phyloP scores from a whole-genome alignment of 2,797 vertebrate genomes.

The Pitangus sulphuratus region DNA sequence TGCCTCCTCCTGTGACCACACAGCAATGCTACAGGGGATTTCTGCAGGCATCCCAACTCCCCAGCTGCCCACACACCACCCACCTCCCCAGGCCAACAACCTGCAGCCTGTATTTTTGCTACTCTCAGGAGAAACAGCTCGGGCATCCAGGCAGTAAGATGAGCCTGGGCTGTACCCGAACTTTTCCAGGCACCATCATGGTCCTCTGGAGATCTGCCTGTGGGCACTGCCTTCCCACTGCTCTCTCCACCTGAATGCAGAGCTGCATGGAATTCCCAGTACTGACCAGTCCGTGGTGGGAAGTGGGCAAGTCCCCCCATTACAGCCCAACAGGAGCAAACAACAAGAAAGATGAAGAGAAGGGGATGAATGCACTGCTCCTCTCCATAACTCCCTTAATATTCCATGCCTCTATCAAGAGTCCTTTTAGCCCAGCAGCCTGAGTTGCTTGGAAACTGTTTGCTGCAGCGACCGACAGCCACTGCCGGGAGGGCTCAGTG shows the following conservation, averaged over 20 bases:
- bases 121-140: background rate
- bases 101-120: background rate
- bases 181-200: background rate
- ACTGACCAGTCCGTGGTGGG: background rate
- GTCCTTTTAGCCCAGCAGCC: constrained; percentile 18
- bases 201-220: background rate
- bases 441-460: constrained; percentile 70
- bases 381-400: constrained; percentile 3
- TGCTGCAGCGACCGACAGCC: constrained; percentile 3
- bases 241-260: background rate
- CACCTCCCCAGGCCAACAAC: background rate
- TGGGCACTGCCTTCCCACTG: background rate
- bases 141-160: background rate
- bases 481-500: background rate
- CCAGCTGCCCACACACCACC: background rate
- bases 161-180: background rate
- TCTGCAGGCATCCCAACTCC: background rate
- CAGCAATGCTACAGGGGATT: background rate
- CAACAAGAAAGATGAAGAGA: background rate
- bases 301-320: fast-evolving
- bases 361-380: background rate
- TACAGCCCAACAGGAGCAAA: background rate
- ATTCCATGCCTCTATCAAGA: background rate
- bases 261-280: background rate
- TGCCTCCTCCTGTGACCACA: background rate